Conservation (phyloP, 1,140 invertebrate genomes). For the Theocolax elegans region DNA sequence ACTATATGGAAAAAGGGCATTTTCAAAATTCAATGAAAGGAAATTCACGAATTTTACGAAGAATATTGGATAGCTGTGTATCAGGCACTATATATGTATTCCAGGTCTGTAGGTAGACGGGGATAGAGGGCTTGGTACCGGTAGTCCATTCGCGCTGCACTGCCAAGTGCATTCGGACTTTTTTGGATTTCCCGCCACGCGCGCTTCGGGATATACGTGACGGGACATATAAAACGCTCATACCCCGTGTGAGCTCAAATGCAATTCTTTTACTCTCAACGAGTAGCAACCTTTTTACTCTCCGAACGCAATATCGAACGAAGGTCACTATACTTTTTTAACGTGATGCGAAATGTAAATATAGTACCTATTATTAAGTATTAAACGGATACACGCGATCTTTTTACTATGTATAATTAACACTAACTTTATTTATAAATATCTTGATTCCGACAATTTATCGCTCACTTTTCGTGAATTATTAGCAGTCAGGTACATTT, state of each 20-base stretch:
- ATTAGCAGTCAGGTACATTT: no score
- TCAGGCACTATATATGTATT: not conserved
- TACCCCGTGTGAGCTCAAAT: not conserved
- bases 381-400: no score
- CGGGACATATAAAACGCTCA: constrained; percentile 9
- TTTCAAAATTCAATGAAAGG: constrained; percentile 9
- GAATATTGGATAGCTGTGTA: not conserved
- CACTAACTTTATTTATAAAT: no score
- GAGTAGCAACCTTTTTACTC: not conserved
- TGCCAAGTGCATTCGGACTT: no score
- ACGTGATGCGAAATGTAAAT: not conserved
- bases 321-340: not conserved
- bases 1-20: not conserved
- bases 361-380: no score
- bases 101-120: not conserved
- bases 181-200: constrained; percentile 26
- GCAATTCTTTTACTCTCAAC: not conserved
- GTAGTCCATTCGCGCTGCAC: not conserved
- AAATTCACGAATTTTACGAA: not conserved
- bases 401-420: no score
- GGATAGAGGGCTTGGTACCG: not conserved
- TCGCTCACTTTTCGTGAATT: no score
- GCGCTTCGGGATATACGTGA: constrained; percentile 21
- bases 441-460: no score
- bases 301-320: not conserved